These are phyloP conservation scores for Helicoverpa armigera DNA, from an alignment of 1,140 invertebrate genomes.

Conservation along the genomic window DNA sequence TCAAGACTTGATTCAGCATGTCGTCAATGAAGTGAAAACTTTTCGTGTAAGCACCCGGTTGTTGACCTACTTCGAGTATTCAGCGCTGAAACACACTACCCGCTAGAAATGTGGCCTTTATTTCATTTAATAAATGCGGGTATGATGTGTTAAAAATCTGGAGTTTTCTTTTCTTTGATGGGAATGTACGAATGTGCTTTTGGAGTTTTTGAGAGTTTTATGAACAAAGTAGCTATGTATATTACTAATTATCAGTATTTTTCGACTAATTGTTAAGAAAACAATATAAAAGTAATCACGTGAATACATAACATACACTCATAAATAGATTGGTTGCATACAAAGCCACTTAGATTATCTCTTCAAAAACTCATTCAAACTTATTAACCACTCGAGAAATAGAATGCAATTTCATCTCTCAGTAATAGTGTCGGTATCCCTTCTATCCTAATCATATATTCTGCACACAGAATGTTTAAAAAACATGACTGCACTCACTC, in stretches of 20 bases:
- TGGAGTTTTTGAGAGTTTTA: background rate
- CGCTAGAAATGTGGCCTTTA: slow-evolving; percentile 10
- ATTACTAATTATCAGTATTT: too few relatives aligned
- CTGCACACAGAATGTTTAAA: slow-evolving; percentile 26
- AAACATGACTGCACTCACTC: slow-evolving; percentile 28
- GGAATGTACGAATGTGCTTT: background rate
- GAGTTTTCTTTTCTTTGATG: slow-evolving; percentile 17
- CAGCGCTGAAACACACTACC: slow-evolving; percentile 16
- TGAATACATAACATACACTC: too few relatives aligned
- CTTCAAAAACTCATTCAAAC: too few relatives aligned
- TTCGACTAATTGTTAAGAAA: too few relatives aligned
- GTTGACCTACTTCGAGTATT: slow-evolving; percentile 38
- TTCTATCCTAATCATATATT: background rate
- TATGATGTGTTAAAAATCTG: background rate
- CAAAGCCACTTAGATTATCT: too few relatives aligned
- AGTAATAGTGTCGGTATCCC: background rate
- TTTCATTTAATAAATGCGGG: slow-evolving; percentile 30
- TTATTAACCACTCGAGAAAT: background rate
- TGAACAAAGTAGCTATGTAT: background rate
- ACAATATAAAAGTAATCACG: too few relatives aligned
- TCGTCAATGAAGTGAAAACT: slow-evolving; percentile 38
- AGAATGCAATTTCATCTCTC: background rate
- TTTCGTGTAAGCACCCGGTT: slow-evolving; percentile 36
- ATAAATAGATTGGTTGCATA: too few relatives aligned
- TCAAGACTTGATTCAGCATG: slow-evolving; percentile 16